A percentile compares a stretch with the other conserved stretches of the same genome.
These are phyloP conservation scores for Rhopalosiphum maidis DNA, from an alignment of 1,140 invertebrate genomes.

Conservation along the genomic window DNA sequence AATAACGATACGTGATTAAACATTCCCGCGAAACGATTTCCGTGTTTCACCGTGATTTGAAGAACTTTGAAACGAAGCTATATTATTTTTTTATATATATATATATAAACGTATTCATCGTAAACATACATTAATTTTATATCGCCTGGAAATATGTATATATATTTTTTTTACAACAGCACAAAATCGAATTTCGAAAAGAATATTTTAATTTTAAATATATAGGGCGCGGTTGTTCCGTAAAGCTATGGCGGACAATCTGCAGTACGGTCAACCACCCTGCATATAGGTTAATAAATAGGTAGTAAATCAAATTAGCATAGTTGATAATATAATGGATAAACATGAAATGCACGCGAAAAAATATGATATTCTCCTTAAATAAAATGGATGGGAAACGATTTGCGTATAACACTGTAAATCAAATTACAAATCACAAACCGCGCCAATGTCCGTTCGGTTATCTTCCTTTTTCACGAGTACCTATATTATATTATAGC, in stretches of 20 bases:
- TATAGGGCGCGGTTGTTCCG: not conserved
- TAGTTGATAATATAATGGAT: not conserved
- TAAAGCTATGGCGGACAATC: not conserved
- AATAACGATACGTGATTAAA: not conserved
- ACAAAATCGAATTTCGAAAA: not conserved
- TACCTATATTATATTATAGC: not conserved
- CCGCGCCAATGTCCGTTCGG: not conserved
- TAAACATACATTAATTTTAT: not conserved
- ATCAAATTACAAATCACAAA: not conserved
- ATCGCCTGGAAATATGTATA: not conserved
- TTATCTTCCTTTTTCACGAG: not conserved
- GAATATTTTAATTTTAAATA: slow-evolving; percentile 18
- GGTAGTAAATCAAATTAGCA: not conserved
- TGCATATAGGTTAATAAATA: not conserved
- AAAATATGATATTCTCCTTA: not conserved
- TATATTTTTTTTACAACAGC: not conserved
- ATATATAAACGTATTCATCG: not conserved
- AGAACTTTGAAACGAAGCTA: not conserved
- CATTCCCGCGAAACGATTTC: not conserved
- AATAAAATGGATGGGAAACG: not conserved
- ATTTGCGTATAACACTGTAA: not conserved
- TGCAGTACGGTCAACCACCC: not conserved
- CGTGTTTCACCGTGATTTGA: not conserved
- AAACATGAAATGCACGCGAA: not conserved
- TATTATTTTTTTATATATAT: not conserved